phyloP scores from a whole-genome alignment of 2,797 vertebrate genomes.

The Glyptemys insculpta region DNA sequence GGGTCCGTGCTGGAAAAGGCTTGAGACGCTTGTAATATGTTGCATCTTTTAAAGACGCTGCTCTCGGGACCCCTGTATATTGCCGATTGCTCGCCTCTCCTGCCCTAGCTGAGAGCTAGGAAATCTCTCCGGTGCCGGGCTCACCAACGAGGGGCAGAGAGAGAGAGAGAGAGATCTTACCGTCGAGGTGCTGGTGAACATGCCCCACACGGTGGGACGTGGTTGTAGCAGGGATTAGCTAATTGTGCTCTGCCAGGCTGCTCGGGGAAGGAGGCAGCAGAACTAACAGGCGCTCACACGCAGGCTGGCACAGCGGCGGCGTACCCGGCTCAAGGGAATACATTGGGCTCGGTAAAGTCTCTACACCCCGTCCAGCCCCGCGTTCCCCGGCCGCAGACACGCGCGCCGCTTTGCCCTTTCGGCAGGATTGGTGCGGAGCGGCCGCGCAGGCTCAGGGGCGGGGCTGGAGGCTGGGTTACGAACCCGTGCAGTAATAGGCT shows the following conservation, averaged over 20 bases:
- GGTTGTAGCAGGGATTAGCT: background rate
- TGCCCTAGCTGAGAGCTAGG: background rate
- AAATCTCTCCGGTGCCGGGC: background rate
- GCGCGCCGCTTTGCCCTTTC: no score
- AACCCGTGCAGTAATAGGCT: background rate
- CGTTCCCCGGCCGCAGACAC: no score
- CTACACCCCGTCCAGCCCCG: no score
- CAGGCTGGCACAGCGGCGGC: no score
- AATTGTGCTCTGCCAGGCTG: background rate
- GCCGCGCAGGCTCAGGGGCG: background rate
- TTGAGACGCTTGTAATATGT: no score
- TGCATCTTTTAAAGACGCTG: no score
- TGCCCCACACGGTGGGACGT: background rate
- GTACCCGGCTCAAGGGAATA: no score
- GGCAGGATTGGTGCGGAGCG: no score
- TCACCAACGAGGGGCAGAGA: background rate
- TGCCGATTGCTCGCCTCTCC: background rate
- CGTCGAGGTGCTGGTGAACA: background rate
- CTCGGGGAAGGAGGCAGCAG: background rate
- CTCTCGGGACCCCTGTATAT: no score
- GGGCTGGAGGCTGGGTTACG: background rate
- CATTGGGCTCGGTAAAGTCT: no score
- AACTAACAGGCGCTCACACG: no score
- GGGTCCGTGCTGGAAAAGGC: background rate
- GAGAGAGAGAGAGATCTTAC: background rate